A percentile compares a stretch with the other conserved stretches of the same genome.
phyloP scores from a whole-genome alignment of 1,140 invertebrate genomes.

The Venustaconcha ellipsiformis region DNA sequence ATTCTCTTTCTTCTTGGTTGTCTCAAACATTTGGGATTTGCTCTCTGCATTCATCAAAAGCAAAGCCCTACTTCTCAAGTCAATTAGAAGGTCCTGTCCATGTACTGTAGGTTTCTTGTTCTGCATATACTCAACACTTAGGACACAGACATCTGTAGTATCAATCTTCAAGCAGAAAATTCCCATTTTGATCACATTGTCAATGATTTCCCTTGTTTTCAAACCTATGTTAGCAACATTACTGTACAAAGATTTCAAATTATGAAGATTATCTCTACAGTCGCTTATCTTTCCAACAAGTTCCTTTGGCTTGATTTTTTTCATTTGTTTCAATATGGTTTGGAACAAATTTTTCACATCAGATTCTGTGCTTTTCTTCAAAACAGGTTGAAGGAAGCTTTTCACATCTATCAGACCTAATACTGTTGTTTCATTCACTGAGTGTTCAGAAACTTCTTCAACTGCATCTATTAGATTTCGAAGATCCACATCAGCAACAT shows the following conservation, averaged over 20 bases:
- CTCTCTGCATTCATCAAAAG: too few relatives aligned
- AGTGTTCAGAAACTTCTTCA: conserved; percentile 36
- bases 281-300: conserved; percentile 25
- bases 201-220: conserved; percentile 34
- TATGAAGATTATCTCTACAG: conserved; percentile 26
- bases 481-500: conserved; percentile 22
- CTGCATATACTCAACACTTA: conserved; percentile 1
- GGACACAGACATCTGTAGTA: conserved; percentile 2
- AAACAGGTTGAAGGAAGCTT: conserved; percentile 14
- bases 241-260: conserved; percentile 31
- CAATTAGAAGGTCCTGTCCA: conserved; percentile 4
- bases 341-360: conserved; percentile 4
- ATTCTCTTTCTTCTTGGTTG: not conserved
- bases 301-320: not conserved
- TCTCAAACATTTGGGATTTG: too few relatives aligned
- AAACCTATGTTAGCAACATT: conserved; percentile 34
- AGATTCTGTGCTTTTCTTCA: not conserved
- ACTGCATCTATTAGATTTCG: conserved; percentile 37
- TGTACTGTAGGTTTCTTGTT: not conserved
- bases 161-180: conserved; percentile 6
- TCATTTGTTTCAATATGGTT: conserved; percentile 1
- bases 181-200: conserved; percentile 4
- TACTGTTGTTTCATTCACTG: conserved; percentile 33
- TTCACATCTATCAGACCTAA: conserved; percentile 30
- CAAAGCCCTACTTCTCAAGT: conserved; percentile 22